These are phyloP conservation scores for Gymnorhina tibicen DNA, from an alignment of 2,113 vertebrate genomes.

Conservation along the genomic window DNA sequence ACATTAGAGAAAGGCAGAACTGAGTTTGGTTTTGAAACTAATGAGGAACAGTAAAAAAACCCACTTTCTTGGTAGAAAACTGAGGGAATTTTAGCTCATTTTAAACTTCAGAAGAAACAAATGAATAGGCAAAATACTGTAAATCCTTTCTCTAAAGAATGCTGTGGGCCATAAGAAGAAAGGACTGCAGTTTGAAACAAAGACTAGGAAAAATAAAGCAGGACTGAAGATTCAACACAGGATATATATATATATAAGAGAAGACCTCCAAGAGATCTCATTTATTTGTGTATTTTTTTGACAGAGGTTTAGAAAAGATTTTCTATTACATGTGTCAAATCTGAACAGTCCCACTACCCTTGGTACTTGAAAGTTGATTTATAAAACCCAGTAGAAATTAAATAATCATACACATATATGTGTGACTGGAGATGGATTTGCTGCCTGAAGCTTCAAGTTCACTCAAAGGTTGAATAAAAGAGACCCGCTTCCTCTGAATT, in stretches of 20 bases:
- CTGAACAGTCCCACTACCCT: neutral
- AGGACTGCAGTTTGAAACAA: neutral
- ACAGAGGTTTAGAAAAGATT: neutral
- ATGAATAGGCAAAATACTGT: neutral
- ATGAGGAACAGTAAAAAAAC: neutral
- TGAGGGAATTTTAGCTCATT: neutral
- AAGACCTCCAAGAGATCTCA: neutral
- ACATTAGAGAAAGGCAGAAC: neutral
- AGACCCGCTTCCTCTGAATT: neutral
- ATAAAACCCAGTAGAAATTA: neutral
- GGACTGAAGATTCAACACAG: neutral
- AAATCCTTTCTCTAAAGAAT: neutral
- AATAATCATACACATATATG: neutral
- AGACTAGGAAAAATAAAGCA: neutral
- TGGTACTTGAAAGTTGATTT: accelerated
- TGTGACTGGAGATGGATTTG: neutral
- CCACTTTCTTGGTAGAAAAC: neutral
- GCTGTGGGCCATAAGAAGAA: neutral
- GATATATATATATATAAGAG: neutral
- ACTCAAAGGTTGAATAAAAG: neutral
- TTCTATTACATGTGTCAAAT: neutral
- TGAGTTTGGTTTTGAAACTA: neutral
- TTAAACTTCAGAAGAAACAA: neutral
- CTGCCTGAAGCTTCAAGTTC: neutral
- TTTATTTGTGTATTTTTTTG: neutral